Evolutionary conservation across 2,797 vertebrate genomes (phyloP).

Genomic region (Anisognathus igniventris): DNA sequence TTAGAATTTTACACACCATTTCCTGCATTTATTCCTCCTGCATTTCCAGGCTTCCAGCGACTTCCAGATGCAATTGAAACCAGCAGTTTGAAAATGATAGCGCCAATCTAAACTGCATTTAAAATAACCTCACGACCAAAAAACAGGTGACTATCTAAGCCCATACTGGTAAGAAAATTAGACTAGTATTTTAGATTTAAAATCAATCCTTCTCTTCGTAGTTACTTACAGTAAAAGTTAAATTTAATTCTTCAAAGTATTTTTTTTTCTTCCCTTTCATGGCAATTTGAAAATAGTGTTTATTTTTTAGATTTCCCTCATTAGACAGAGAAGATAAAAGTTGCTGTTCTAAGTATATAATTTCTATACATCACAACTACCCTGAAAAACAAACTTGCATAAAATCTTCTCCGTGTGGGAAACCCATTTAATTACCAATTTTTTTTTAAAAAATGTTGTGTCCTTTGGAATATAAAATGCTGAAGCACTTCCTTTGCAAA

Average conservation of each 20-base stretch:
- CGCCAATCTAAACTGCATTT: not conserved
- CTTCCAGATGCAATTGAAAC: constrained; percentile 23
- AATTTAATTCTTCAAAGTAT: not conserved
- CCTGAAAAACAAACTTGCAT: not conserved
- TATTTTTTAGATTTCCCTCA: not conserved
- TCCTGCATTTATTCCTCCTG: constrained; percentile 35
- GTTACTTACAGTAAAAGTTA: not conserved
- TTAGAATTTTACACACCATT: constrained; percentile 41
- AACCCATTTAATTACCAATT: not conserved
- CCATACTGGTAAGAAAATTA: not conserved
- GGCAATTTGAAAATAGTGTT: not conserved
- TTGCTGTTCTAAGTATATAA: not conserved
- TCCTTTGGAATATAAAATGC: not conserved
- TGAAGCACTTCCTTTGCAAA: not conserved
- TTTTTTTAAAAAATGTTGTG: not conserved
- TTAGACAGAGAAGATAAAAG: not conserved
- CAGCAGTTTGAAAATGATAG: constrained; percentile 28
- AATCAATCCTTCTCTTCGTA: not conserved
- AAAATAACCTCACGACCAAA: not conserved
- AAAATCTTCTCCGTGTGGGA: not conserved
- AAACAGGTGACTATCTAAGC: not conserved
- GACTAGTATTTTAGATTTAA: not conserved
- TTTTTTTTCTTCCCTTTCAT: not conserved
- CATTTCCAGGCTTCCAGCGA: not conserved
- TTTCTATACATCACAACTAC: not conserved